A percentile compares a stretch with the other conserved stretches of the same genome.
Conservation (phyloP, 1,140 invertebrate genomes). For the Aphidius gifuensis region DNA sequence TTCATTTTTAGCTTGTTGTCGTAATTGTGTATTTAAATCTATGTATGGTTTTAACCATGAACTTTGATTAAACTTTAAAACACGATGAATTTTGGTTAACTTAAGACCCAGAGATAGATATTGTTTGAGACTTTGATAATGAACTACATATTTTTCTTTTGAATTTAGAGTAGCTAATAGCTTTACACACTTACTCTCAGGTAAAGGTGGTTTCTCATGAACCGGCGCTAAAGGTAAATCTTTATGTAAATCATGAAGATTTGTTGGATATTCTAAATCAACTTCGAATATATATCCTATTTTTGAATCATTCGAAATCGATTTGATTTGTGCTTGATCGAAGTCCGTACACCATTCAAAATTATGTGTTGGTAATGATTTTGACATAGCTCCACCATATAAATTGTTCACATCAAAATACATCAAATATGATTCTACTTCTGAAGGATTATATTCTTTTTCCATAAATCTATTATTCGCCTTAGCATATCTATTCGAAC, state of each 20-base stretch:
- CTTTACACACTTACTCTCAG: too few relatives aligned
- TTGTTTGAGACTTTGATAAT: too few relatives aligned
- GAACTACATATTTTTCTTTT: too few relatives aligned
- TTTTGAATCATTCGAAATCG: conserved; percentile 37
- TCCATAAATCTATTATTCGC: background rate
- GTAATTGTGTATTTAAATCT: conserved; percentile 1
- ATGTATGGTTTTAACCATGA: conserved; percentile 5
- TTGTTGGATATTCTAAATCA: conserved; percentile 26
- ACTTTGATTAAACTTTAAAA: background rate
- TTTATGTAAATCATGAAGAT: conserved; percentile 10
- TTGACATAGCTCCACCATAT: conserved; percentile 35
- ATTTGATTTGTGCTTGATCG: background rate
- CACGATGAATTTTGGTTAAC: background rate
- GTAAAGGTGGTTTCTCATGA: too few relatives aligned
- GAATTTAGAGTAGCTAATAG: too few relatives aligned
- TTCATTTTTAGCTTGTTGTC: conserved; percentile 1
- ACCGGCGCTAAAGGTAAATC: too few relatives aligned
- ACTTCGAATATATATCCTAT: conserved; percentile 56
- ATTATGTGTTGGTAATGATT: conserved; percentile 43
- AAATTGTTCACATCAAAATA: conserved; percentile 2
- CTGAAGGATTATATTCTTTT: background rate
- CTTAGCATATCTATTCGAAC: background rate
- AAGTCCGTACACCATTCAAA: conserved; percentile 46
- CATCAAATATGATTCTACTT: background rate
- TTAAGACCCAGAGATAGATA: background rate